Evolutionary conservation across 2,113 vertebrate genomes (phyloP).

Genomic region (Zosterops pallidus): DNA sequence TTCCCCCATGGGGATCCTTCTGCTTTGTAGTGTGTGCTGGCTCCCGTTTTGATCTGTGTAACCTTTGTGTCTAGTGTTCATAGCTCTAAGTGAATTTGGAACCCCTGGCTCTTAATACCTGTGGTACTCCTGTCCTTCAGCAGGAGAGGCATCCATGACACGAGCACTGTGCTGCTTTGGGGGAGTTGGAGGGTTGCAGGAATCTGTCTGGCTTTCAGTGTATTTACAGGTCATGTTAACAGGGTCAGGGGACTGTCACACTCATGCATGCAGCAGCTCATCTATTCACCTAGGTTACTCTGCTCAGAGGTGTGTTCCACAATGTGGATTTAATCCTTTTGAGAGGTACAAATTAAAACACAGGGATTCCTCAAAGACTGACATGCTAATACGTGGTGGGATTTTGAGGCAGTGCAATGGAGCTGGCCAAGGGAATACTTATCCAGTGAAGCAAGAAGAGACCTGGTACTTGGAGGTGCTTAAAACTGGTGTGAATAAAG

Average conservation of each 20-base stretch:
- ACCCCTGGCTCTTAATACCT: background rate
- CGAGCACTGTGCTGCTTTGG: fast-evolving
- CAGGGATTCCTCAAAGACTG: background rate
- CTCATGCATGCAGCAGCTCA: background rate
- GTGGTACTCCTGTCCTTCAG: background rate
- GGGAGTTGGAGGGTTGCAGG: background rate
- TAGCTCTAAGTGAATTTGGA: background rate
- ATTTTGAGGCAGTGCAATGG: background rate
- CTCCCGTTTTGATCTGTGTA: background rate
- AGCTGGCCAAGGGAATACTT: background rate
- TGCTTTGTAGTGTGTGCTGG: background rate
- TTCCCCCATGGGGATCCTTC: background rate
- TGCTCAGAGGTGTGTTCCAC: background rate
- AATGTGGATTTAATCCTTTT: background rate
- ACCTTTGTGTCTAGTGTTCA: background rate
- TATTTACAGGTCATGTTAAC: background rate
- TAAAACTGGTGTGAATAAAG: background rate
- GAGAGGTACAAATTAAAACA: background rate
- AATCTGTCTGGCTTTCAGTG: background rate
- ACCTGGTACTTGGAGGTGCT: background rate
- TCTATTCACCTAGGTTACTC: background rate
- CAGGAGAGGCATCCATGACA: fast-evolving
- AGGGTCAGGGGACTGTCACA: background rate
- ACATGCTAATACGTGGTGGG: background rate
- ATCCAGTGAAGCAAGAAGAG: background rate